Percentiles rank a stretch among this genome's conserved stretches.
Conservation (phyloP, 1,140 invertebrate species). For the Magallana angulata region DNA sequence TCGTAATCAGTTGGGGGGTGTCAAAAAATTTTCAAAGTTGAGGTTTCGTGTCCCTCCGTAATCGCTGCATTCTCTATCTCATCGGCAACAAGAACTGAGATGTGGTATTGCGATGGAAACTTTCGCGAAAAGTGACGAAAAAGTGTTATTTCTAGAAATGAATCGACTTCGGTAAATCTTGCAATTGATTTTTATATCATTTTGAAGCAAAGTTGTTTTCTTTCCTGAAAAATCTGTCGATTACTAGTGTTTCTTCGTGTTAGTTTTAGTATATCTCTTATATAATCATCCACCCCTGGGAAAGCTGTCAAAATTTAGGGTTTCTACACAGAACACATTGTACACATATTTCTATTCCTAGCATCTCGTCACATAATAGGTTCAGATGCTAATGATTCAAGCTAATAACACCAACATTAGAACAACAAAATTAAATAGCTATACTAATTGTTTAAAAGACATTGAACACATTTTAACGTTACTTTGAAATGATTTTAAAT, state of each 20-base stretch:
- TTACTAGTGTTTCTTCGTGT: slow-evolving; percentile 10
- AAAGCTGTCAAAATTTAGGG: no score
- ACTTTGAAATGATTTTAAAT: no score
- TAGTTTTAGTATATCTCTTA: background rate
- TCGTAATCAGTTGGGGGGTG: slow-evolving; percentile 28
- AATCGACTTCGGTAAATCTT: background rate
- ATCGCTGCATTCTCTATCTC: background rate
- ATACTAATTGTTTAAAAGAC: no score
- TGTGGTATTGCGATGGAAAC: background rate
- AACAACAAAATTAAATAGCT: no score
- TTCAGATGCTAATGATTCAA: no score
- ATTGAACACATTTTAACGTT: no score
- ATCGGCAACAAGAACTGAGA: background rate
- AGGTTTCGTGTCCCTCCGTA: slow-evolving; percentile 9
- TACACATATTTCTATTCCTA: no score
- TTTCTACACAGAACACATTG: no score
- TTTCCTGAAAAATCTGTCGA: slow-evolving; percentile 1
- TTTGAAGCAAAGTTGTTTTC: background rate
- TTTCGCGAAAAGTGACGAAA: background rate
- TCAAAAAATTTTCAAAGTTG: slow-evolving; percentile 9
- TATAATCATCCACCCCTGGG: no score
- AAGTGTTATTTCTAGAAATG: slow-evolving; percentile 30
- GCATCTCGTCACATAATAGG: no score
- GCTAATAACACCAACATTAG: no score
- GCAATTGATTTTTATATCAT: slow-evolving; percentile 24